Conservation (phyloP, 2,113 vertebrate genomes). For the Antechinus flavipes region DNA sequence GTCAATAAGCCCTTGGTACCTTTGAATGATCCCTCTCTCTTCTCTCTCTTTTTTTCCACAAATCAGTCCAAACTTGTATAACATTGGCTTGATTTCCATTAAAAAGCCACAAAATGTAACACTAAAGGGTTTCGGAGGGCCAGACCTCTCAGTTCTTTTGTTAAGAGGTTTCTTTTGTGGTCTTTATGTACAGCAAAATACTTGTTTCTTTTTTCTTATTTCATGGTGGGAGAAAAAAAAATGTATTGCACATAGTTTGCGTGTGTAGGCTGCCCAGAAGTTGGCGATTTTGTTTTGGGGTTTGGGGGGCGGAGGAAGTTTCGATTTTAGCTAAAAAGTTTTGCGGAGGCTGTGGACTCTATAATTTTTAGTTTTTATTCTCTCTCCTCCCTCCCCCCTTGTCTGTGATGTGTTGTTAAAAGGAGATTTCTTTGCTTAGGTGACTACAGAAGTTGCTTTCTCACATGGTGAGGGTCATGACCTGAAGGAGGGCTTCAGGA, state of each 20-base stretch:
- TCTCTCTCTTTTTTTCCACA: constrained; percentile 79
- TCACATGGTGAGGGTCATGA: neutral
- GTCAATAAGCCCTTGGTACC: constrained; percentile 88
- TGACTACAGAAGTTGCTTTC: constrained; percentile 9
- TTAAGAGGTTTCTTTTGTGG: constrained; percentile 89
- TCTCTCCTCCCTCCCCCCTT: neutral
- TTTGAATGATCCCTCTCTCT: constrained; percentile 83
- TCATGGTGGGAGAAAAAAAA: constrained; percentile 83
- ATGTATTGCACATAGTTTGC: constrained; percentile 93
- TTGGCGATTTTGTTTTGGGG: neutral
- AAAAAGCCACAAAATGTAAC: constrained; percentile 92
- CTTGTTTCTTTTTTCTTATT: constrained; percentile 89
- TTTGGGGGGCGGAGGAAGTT: constrained; percentile 65
- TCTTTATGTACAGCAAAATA: constrained; percentile 90
- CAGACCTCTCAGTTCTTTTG: constrained; percentile 89
- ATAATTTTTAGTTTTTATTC: too few species aligned
- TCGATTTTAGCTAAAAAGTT: constrained; percentile 72
- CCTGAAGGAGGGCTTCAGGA: neutral
- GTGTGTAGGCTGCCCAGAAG: constrained; percentile 61
- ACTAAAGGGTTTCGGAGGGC: constrained; percentile 86
- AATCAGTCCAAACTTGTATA: constrained; percentile 90
- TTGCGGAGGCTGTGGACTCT: constrained; percentile 37
- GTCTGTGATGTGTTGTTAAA: constrained; percentile 10
- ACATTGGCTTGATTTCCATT: constrained; percentile 92
- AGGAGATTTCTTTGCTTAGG: constrained; percentile 33